Evolutionary conservation across 35 echinoderm and acorn worm species (phyloP).

Genomic region (Lytechinus variegatus): DNA sequence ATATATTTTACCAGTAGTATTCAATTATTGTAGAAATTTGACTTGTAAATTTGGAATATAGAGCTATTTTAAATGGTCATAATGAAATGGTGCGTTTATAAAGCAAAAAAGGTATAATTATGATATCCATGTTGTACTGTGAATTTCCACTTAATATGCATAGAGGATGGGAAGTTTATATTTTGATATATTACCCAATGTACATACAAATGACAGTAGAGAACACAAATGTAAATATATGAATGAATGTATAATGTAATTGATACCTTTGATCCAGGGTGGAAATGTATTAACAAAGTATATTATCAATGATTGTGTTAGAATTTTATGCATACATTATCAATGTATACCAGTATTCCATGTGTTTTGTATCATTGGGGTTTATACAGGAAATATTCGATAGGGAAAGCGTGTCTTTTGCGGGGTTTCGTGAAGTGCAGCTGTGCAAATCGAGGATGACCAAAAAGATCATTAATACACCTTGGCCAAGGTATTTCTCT

Average conservation of each 20-base stretch:
- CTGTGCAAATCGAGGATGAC: no score
- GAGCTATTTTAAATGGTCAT: background rate
- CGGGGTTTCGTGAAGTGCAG: no score
- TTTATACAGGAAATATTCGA: background rate
- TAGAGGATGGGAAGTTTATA: background rate
- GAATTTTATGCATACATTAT: background rate
- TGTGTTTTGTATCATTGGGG: conserved; percentile 1
- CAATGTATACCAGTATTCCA: background rate
- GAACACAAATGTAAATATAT: background rate
- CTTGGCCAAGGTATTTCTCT: no score
- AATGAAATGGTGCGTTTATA: background rate
- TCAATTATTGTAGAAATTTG: background rate
- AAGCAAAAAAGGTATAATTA: background rate
- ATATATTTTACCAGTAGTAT: background rate
- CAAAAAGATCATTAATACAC: no score
- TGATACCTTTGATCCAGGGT: background rate
- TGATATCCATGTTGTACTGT: background rate
- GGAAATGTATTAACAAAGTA: background rate
- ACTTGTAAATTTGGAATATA: background rate
- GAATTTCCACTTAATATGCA: background rate
- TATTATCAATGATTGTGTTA: background rate
- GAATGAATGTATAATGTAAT: background rate
- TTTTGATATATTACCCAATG: background rate
- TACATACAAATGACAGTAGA: background rate
- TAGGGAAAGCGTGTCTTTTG: no score